phyloP scores from a whole-genome alignment of 2,888 invertebrate species.

The Eristalis pertinax region DNA sequence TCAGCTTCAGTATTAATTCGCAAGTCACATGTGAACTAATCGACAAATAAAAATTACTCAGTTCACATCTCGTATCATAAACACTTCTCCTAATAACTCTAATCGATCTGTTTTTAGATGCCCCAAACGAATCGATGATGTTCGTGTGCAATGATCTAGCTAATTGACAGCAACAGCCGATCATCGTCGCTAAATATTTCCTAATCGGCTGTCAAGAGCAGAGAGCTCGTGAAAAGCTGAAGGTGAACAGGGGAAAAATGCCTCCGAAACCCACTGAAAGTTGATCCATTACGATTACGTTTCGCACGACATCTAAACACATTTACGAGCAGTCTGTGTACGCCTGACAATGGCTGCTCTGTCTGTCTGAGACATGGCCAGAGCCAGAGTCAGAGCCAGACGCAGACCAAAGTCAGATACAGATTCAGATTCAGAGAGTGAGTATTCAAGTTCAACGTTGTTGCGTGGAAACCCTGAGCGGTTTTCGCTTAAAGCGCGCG shows the following conservation, averaged over 20 bases:
- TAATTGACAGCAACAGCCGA: constrained; percentile 5
- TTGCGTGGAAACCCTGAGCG: constrained; percentile 61
- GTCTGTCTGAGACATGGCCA: not conserved
- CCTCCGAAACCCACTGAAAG: constrained; percentile 22
- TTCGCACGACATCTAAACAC: constrained; percentile 23
- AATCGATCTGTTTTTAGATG: constrained; percentile 41
- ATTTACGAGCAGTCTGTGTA: not conserved
- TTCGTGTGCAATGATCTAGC: not conserved
- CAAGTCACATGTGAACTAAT: not conserved
- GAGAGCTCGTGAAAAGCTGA: constrained; percentile 27
- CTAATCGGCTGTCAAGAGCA: constrained; percentile 30
- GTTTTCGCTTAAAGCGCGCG: constrained; percentile 37
- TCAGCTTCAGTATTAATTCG: not conserved
- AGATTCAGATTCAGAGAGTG: not conserved
- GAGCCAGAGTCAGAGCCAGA: not conserved
- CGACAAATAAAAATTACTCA: constrained; percentile 12
- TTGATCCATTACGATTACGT: constrained; percentile 33
- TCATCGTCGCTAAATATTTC: not conserved
- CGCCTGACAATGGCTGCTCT: not conserved
- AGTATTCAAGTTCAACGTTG: constrained; percentile 66
- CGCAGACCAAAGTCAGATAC: not conserved
- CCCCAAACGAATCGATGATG: not conserved
- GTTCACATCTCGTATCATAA: constrained; percentile 9
- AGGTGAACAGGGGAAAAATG: constrained; percentile 42
- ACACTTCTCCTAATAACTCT: constrained; percentile 22